Percentiles rank a stretch among this genome's conserved stretches.
phyloP scores from a whole-genome alignment of 1,140 invertebrate species.

The Ceratoteleas bidentatus region DNA sequence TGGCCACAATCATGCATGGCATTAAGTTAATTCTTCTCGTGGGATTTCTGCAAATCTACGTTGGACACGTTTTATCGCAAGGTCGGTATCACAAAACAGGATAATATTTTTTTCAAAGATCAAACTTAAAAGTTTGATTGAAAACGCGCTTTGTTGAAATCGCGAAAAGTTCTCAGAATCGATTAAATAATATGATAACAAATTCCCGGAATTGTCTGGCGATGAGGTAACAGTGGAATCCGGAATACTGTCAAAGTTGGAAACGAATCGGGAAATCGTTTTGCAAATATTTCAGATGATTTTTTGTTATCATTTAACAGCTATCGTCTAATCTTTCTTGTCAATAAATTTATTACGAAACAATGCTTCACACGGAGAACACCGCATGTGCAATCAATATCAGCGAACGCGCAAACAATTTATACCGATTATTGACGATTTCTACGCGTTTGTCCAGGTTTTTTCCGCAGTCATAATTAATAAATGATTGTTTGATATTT shows the following conservation, averaged over 20 bases:
- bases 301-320: not conserved
- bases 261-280: not conserved
- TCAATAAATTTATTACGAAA: conserved; percentile 3
- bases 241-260: too few relatives aligned
- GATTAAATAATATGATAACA: too few relatives aligned
- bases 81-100: conserved; percentile 6
- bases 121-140: not conserved
- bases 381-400: conserved; percentile 10
- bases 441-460: conserved; percentile 2
- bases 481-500: not conserved
- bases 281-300: not conserved
- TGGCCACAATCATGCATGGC: conserved; percentile 5
- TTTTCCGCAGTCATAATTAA: conserved; percentile 6
- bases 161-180: too few relatives aligned
- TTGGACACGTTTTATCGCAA: conserved; percentile 22
- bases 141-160: too few relatives aligned
- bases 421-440: not conserved
- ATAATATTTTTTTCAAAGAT: not conserved
- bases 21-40: conserved; percentile 4
- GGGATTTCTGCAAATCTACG: conserved; percentile 16
- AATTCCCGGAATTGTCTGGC: too few relatives aligned
- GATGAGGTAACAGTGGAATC: too few relatives aligned
- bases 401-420: conserved; percentile 7
- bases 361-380: not conserved
- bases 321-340: too few relatives aligned